Percentiles rank a stretch among this genome's conserved stretches.
Conservation (phyloP, 2,797 vertebrate species). For the Sebastes trivittatus region DNA sequence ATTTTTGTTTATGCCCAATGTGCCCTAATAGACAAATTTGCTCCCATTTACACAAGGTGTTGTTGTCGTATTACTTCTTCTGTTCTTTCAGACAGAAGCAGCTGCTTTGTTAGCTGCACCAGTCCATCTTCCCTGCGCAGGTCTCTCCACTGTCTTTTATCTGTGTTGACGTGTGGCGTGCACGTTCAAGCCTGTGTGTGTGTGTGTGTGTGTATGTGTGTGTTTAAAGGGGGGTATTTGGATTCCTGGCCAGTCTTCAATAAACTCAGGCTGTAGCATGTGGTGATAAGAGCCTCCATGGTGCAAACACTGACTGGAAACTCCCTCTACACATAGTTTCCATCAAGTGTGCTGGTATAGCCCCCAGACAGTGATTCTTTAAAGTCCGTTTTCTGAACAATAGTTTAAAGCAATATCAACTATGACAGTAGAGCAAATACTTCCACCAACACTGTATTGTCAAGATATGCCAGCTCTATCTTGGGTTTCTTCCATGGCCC, state of each 20-base stretch:
- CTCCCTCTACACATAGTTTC: conserved; percentile 56
- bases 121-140: conserved; percentile 36
- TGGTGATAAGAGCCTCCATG: conserved; percentile 57
- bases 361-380: not conserved
- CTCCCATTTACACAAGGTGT: not conserved
- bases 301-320: conserved; percentile 59
- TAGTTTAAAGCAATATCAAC: not conserved
- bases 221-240: conserved; percentile 41
- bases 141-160: conserved; percentile 56
- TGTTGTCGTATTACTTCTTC: conserved; percentile 13
- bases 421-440: not conserved
- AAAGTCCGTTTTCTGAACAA: not conserved
- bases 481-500: not conserved
- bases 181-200: conserved; percentile 31
- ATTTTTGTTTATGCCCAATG: not conserved
- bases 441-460: not conserved
- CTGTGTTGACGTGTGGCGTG: conserved; percentile 65
- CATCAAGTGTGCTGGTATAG: conserved; percentile 24
- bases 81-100: conserved; percentile 23
- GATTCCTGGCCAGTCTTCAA: conserved; percentile 69
- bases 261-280: conserved; percentile 53
- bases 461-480: not conserved
- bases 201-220: conserved; percentile 9
- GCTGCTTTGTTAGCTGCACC: conserved; percentile 44
- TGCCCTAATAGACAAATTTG: not conserved